Base-by-base conservation (phyloP, 2,888 invertebrate species). In the Tenthredo notha region DNA sequence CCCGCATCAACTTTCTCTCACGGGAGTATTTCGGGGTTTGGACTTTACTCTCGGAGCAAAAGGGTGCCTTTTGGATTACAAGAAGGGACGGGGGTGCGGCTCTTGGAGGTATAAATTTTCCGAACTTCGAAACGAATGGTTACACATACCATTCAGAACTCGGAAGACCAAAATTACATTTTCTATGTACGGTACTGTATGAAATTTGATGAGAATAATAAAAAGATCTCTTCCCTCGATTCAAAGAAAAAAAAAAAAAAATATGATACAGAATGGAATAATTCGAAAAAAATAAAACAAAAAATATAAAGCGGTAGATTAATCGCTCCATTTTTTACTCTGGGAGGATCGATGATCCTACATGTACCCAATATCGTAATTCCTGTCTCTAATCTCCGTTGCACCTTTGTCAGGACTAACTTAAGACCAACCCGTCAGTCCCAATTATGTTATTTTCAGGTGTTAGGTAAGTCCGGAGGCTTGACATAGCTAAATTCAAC, bases 21-120 rank as follows among this genome's bases (percentile, higher is more conserved):
- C 15, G 75, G 50, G 75, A 25, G 25, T 47, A 0, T 5, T 47
- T 6, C 25, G 25, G 50, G 2, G 21, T 18, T 29, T 4, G 47
- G 75, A 75, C 47, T 50, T 29, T 50, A 15, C 75, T 29, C 15
- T 75, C 25, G 21, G 40, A 12, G 75, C 33, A 18, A 25, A 5
- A 47, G 67, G 67, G 67, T 33, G 33, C 12, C 67, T 6, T 33
- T 21, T 5, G 43, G 47, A 29, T 75, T 75, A 75, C 25, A 15
- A 75, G 75, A 75, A 75, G 47, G 47, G 75, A 75, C 21, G 47
- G 33, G 18, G 9, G 1, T 21, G 3, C 43, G 65, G 18, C 37
- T 40, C 21, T 72, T 33, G 37, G 78, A 12, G 78, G 61, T 25
- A 80, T 80, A 80, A 80, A 80, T 80, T 80, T 80, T 29, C 10